Conservation (phyloP, 2,888 invertebrate species). For the Onchidella celtica region DNA sequence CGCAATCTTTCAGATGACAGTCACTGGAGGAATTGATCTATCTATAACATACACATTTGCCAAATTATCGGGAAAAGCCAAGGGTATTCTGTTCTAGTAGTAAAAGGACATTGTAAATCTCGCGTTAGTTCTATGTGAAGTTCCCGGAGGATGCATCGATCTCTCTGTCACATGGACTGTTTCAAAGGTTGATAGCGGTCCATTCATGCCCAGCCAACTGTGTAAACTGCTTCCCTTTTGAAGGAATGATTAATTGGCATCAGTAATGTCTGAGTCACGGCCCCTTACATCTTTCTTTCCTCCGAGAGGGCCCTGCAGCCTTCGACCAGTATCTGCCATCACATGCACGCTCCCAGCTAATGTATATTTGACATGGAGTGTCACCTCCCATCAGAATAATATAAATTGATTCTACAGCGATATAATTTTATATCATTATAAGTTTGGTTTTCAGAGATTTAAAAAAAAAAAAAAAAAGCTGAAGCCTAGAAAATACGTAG, state of each 20-base stretch:
- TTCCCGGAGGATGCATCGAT: background rate
- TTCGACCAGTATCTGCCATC: background rate
- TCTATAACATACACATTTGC: slow-evolving; percentile 21
- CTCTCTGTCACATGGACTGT: background rate
- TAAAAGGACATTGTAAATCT: slow-evolving; percentile 31
- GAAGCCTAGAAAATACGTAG: too few species aligned
- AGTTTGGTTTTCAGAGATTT: too few species aligned
- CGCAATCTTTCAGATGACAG: slow-evolving; percentile 16
- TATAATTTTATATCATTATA: too few species aligned
- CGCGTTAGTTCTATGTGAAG: background rate
- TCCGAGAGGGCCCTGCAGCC: background rate
- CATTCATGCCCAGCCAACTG: slow-evolving; percentile 28
- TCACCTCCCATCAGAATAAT: too few species aligned
- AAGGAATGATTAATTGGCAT: slow-evolving; percentile 41
- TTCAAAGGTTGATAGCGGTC: slow-evolving; percentile 12
- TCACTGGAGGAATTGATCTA: background rate
- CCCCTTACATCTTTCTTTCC: background rate
- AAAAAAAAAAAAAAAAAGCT: background rate
- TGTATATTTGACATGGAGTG: too few species aligned
- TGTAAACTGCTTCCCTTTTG: slow-evolving; percentile 37
- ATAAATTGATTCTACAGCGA: too few species aligned
- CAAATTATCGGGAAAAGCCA: slow-evolving; percentile 11
- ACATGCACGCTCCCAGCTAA: too few species aligned
- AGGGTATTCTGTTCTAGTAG: background rate
- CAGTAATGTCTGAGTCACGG: slow-evolving; percentile 22